These are phyloP conservation scores for Coremacera marginata DNA, from an alignment of 2,888 invertebrate genomes.

Conservation along the genomic window DNA sequence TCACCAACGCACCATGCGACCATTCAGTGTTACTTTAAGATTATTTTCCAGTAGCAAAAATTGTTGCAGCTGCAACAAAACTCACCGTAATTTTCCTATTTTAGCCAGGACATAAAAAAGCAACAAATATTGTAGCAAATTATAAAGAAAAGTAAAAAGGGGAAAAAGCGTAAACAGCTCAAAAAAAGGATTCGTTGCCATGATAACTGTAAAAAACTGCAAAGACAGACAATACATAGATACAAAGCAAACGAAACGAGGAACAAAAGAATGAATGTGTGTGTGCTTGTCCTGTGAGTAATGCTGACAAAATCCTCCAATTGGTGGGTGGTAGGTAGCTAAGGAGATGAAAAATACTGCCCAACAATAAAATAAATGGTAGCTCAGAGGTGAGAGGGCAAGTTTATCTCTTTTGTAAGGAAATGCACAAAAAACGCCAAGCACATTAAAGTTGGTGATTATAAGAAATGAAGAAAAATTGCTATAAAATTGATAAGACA, in stretches of 20 bases:
- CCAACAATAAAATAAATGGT: too few relatives aligned
- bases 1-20: not conserved
- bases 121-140: not conserved
- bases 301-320: too few relatives aligned
- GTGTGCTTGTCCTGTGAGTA: too few relatives aligned
- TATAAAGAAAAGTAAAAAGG: not conserved
- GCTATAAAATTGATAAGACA: not conserved
- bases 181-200: not conserved
- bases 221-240: too few relatives aligned
- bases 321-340: too few relatives aligned
- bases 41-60: not conserved
- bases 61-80: not conserved
- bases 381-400: too few relatives aligned
- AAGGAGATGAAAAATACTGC: too few relatives aligned
- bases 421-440: not conserved
- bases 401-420: too few relatives aligned
- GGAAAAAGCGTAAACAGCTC: not conserved
- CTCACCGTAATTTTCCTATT: constrained; percentile 11
- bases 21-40: not conserved
- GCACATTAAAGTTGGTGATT: constrained; percentile 12
- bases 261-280: too few relatives aligned
- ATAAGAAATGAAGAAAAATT: constrained; percentile 8
- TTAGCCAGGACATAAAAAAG: constrained; percentile 5
- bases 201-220: not conserved
- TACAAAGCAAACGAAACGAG: too few relatives aligned